These are phyloP conservation scores for Dexiosoma caninum DNA, from an alignment of 2,888 invertebrate species.

Conservation along the genomic window DNA sequence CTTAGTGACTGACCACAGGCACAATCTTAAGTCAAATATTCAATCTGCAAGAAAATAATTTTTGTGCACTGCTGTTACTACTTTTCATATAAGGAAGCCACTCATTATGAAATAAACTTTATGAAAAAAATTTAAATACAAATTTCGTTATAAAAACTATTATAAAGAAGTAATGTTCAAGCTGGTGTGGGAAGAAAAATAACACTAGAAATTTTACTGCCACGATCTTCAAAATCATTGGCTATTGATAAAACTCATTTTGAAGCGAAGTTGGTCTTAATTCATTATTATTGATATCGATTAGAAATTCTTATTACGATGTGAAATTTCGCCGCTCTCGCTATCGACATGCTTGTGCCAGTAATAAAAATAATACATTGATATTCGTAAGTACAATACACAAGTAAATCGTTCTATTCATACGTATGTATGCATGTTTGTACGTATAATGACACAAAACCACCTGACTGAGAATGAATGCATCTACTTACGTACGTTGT, in stretches of 20 bases:
- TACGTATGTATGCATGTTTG: background rate
- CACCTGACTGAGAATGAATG: background rate
- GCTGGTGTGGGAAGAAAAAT: too few species aligned
- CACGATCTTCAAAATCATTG: too few species aligned
- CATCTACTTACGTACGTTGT: slow-evolving; percentile 1
- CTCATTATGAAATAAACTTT: slow-evolving; percentile 1
- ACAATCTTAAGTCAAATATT: background rate
- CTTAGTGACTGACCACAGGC: background rate
- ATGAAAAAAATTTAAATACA: background rate
- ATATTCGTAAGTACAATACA: background rate
- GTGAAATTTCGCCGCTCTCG: background rate
- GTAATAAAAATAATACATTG: slow-evolving; percentile 1
- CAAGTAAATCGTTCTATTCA: background rate
- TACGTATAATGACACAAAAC: background rate
- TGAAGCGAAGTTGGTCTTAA: too few species aligned
- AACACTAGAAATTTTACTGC: too few species aligned
- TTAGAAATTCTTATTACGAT: too few species aligned
- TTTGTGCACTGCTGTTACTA: background rate
- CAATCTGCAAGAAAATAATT: slow-evolving; percentile 3
- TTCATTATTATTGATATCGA: too few species aligned
- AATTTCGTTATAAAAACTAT: background rate
- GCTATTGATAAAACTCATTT: too few species aligned
- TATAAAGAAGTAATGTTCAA: too few species aligned
- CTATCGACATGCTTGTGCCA: background rate
- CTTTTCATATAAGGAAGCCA: slow-evolving; percentile 1